Base-by-base conservation (phyloP, 2,888 invertebrate species). In the Monopis laevigella region DNA sequence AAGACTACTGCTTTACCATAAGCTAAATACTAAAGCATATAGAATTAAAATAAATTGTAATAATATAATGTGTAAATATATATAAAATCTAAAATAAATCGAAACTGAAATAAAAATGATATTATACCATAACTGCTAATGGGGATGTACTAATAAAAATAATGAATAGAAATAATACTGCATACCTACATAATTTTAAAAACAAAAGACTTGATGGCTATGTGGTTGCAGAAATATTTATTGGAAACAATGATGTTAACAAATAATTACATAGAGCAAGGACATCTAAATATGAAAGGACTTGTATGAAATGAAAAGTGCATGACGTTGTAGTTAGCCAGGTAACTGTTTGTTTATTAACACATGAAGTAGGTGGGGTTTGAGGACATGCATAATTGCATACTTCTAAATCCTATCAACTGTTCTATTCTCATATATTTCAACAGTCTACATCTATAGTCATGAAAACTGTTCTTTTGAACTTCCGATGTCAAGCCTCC, bases 301-400 rank as follows among this genome's bases (percentile, higher is more conserved):
- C 7, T 8, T n/a, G n/a, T 21, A 21, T 13, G 19, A 10, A 21
- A n/a, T 11, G 11, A 21, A 16, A 19, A 49, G 62, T 65, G 61
- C 53, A 51, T 61, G 55, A 59, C 67, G 67, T 69, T 8, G 12
- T 13, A 59, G 71, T 80, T 74, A 72, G 74, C 74, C 72, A 68
- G 62, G 71, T 78, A 75, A 78, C 74, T 74, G 14, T 78, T 41
- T 80, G 78, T 78, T 80, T 77, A 80, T 74, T 65, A 78, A 78
- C 80, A 80, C 80, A 80, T 80, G 80, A 80, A 78, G 73, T 80
- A 74, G 61, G 39, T 65, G 65, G 69, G 72, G 60, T 60, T 56
- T 49, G n/a, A 48, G 56, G 52, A 55, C 80, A 80, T 80, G 80
- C 80, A 69, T 54, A 54, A 60, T 61, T 62, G 66, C 68, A 65